Evolutionary conservation across 2,797 vertebrate genomes (phyloP).

Genomic region (Champsocephalus gunnari): DNA sequence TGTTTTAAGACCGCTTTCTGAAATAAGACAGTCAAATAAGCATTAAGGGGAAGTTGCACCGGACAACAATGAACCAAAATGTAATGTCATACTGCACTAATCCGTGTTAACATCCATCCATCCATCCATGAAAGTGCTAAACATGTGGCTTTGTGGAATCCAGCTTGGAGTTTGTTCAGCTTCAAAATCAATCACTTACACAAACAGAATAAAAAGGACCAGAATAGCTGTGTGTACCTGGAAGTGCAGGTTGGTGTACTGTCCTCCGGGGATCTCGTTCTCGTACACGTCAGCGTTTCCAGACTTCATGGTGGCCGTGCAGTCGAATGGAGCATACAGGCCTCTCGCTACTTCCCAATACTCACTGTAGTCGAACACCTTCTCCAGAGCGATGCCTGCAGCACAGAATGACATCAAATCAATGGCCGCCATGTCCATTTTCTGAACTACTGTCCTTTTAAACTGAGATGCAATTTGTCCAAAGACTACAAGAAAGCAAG

Average conservation of each 20-base stretch:
- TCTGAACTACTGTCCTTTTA: not conserved
- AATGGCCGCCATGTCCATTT: not conserved
- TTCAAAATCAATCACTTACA: slow-evolving; percentile 21
- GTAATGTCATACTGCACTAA: not conserved
- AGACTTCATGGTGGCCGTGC: slow-evolving; percentile 98
- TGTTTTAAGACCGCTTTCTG: no score
- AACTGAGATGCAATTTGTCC: not conserved
- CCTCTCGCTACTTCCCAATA: slow-evolving; percentile 96
- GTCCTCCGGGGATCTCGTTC: slow-evolving; percentile 97
- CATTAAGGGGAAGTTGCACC: not conserved
- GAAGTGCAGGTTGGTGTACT: slow-evolving; percentile 98
- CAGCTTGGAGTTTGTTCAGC: slow-evolving; percentile 16
- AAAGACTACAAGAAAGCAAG: no score
- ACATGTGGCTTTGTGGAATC: slow-evolving; percentile 25
- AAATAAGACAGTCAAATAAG: not conserved
- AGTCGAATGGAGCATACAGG: slow-evolving; percentile 95
- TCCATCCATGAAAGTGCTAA: slow-evolving; percentile 6
- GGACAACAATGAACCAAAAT: slow-evolving; percentile 1
- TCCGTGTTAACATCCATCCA: slow-evolving; percentile 11
- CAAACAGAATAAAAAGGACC: not conserved
- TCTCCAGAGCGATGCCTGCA: slow-evolving; percentile 91
- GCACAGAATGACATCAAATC: slow-evolving; percentile 6
- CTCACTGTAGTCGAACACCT: slow-evolving; percentile 96
- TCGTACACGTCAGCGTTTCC: slow-evolving; percentile 97
- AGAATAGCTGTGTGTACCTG: slow-evolving; percentile 67